Evolutionary conservation across 2,113 vertebrate genomes (phyloP).

Genomic region (Pelodiscus sinensis): DNA sequence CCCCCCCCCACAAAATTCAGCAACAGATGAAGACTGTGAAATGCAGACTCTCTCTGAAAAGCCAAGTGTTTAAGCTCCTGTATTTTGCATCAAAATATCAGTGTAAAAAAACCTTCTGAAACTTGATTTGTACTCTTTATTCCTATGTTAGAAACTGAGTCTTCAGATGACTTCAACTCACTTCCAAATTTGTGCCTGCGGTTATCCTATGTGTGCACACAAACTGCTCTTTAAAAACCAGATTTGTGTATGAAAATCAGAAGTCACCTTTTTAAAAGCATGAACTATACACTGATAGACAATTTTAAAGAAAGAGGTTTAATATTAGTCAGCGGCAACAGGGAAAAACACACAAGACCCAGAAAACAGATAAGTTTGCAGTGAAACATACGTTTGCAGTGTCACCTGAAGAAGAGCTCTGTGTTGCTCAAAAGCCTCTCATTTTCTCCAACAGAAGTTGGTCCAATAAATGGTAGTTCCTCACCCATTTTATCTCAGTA

Average conservation of each 20-base stretch:
- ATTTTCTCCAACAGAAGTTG: not conserved
- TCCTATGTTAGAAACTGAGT: not conserved
- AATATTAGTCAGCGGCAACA: not conserved
- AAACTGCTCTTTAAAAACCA: not conserved
- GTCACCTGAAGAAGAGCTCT: not conserved
- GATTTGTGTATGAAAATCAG: not conserved
- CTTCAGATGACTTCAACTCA: not conserved
- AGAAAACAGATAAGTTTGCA: not conserved
- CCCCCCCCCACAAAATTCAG: slow-evolving; percentile 59
- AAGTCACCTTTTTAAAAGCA: not conserved
- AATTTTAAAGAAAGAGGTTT: not conserved
- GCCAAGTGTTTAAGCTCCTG: slow-evolving; percentile 54
- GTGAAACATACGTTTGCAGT: not conserved
- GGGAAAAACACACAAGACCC: not conserved
- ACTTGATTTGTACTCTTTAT: not conserved
- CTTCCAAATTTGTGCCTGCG: not conserved
- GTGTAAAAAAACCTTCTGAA: slow-evolving; percentile 32
- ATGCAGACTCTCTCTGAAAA: slow-evolving; percentile 69
- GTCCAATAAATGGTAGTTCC: not conserved
- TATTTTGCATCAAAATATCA: slow-evolving; percentile 36
- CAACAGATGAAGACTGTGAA: slow-evolving; percentile 56
- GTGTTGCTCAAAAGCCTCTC: not conserved
- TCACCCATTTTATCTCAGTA: not conserved
- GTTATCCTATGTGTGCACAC: not conserved
- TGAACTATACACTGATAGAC: not conserved